Base-by-base conservation (phyloP, 2,888 invertebrate genomes). In the Xanthia icteritia region DNA sequence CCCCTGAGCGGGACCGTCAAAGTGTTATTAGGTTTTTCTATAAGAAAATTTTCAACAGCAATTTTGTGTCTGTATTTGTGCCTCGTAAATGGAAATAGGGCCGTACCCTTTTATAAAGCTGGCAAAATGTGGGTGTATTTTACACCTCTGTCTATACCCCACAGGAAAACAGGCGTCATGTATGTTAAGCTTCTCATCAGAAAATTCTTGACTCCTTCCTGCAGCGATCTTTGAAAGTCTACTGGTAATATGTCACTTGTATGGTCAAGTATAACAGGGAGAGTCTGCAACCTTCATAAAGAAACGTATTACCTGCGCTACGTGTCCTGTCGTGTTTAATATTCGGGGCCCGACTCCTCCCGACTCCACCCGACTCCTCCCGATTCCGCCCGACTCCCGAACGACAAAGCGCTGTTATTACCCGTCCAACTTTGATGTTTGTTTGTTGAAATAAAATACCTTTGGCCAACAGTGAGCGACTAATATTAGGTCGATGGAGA, bases 381-480 rank as follows among this genome's bases (percentile, higher is more conserved):
- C 77, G 45, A 45, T 27, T 36, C 36, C 63, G 0, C 54, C 68
- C 51, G 20, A 61, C 66, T 17, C 20, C 48, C 74, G 4, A 45
- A 42, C 63, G 36, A 66, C 70, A 70, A 58, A 82, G 69, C 60
- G 31, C 48, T 67, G 67, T 71, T 82, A 82, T 82, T 82, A 82
- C 64, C 66, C 51, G 67, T 48, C 78, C 54, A 42, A 54, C 83
- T 82, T 82, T 82, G 78, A 82, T 78, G 83, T 82, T 82, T 76
- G 82, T 81, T 78, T 78, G 67, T 71, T 39, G 60, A 78, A 77
- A 74, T 73, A 78, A 77, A 82, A 82, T 63, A 77, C 51, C 63
- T 74, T 77, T 17, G 39, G 66, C 51, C 36, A 67, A 70, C 82
- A 51, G 45, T 58, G 58, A 68, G 31, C 27, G 20, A 60, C 61